phyloP scores from a whole-genome alignment of 2,888 invertebrate species.

The Lycia hirtaria region DNA sequence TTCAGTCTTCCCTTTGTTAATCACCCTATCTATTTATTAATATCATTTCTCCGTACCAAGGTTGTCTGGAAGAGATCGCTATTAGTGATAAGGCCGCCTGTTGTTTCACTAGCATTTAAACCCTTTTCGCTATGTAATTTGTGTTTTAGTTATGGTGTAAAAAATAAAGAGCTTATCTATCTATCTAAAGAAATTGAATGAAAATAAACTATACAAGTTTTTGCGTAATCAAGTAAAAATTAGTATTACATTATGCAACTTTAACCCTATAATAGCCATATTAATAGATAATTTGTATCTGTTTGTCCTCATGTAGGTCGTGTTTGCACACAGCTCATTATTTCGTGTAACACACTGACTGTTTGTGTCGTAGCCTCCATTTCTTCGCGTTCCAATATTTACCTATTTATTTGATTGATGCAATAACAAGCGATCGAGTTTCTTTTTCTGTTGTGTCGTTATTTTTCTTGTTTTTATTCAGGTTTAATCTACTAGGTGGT shows the following conservation, averaged over 20 bases:
- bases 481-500: neutral
- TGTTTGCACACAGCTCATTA: constrained; percentile 74
- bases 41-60: too few species aligned
- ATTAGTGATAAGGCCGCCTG: too few species aligned
- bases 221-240: too few species aligned
- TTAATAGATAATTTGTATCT: constrained; percentile 29
- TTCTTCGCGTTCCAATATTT: constrained; percentile 47
- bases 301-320: constrained; percentile 56
- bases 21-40: too few species aligned
- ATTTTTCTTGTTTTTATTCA: neutral
- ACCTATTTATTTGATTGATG: constrained; percentile 53
- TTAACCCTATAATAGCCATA: constrained; percentile 10
- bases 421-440: constrained; percentile 45
- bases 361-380: constrained; percentile 58
- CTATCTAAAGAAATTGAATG: too few species aligned
- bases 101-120: too few species aligned
- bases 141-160: too few species aligned
- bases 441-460: constrained; percentile 29
- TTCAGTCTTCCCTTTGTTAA: too few species aligned
- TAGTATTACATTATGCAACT: constrained; percentile 13
- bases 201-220: too few species aligned
- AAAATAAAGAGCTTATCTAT: too few species aligned
- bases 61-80: too few species aligned
- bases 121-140: too few species aligned
- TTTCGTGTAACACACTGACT: constrained; percentile 60